Evolutionary conservation across 2,113 vertebrate genomes (phyloP).

Genomic region (Neolamprologus variostigma): DNA sequence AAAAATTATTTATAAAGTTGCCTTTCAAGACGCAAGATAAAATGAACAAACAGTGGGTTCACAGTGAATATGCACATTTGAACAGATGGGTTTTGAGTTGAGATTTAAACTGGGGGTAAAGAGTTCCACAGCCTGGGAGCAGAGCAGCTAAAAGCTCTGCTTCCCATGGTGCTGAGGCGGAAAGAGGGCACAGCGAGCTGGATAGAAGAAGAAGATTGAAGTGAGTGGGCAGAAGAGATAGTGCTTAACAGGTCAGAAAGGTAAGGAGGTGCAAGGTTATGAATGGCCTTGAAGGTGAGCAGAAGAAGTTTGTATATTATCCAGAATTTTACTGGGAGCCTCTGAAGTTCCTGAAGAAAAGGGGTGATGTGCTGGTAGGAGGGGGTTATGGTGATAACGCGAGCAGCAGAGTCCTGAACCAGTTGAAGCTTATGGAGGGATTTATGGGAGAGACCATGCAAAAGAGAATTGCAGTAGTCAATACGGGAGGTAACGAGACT

Average conservation of each 20-base stretch:
- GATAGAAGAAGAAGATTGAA: neutral
- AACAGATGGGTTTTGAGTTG: neutral
- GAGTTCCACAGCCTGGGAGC: neutral
- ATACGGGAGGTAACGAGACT: neutral
- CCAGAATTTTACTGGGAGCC: fast-evolving
- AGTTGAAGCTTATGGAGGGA: neutral
- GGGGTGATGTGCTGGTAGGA: neutral
- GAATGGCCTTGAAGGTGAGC: neutral
- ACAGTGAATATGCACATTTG: neutral
- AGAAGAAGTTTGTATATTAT: neutral
- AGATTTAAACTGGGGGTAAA: neutral
- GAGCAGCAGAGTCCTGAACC: neutral
- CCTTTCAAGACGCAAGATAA: neutral
- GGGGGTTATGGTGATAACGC: fast-evolving
- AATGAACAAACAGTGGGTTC: neutral
- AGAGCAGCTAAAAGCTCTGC: neutral
- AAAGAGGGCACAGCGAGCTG: neutral
- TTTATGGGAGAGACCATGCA: neutral
- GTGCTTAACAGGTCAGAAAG: neutral
- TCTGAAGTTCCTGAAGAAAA: fast-evolving
- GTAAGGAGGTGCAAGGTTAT: neutral
- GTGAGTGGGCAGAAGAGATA: neutral
- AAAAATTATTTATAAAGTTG: neutral
- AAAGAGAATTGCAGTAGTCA: neutral
- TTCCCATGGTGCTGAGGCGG: neutral